Evolutionary conservation across 2,113 vertebrate genomes (phyloP).

Genomic region (Tachuris rubrigastra): DNA sequence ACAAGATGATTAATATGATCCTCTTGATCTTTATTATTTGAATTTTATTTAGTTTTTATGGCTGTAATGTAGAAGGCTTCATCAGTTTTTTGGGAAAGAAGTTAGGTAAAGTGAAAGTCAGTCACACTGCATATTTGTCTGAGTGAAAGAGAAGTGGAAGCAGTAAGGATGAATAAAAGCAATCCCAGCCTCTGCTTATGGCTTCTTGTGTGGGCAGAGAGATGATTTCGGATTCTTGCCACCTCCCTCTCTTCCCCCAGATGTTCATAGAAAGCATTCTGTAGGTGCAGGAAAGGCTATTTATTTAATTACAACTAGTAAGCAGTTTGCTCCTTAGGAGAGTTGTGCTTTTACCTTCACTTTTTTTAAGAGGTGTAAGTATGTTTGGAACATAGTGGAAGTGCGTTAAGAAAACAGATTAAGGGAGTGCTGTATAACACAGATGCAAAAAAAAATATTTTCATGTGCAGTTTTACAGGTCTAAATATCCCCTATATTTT

Average conservation of each 20-base stretch:
- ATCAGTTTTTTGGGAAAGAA: background rate
- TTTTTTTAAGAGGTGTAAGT: background rate
- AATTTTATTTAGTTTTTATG: background rate
- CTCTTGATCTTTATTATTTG: background rate
- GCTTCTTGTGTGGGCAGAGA: background rate
- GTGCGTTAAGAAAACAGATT: background rate
- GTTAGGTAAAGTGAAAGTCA: background rate
- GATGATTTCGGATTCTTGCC: background rate
- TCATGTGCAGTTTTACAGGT: background rate
- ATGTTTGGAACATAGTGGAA: background rate
- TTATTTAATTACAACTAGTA: background rate
- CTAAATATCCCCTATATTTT: background rate
- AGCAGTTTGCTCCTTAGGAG: background rate
- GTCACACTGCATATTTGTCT: background rate
- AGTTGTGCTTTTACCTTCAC: background rate
- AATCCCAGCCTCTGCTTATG: background rate
- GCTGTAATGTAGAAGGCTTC: background rate
- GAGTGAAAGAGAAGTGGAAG: background rate
- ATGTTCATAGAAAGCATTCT: background rate
- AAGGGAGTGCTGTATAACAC: background rate
- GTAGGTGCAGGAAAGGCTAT: background rate
- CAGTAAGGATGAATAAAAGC: background rate
- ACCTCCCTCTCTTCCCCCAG: background rate
- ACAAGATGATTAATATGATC: background rate
- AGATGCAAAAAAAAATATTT: background rate